Percentiles rank a stretch among this genome's conserved stretches.
Conservation (phyloP, 2,888 invertebrate genomes). For the Gonocerus acuteangulatus region DNA sequence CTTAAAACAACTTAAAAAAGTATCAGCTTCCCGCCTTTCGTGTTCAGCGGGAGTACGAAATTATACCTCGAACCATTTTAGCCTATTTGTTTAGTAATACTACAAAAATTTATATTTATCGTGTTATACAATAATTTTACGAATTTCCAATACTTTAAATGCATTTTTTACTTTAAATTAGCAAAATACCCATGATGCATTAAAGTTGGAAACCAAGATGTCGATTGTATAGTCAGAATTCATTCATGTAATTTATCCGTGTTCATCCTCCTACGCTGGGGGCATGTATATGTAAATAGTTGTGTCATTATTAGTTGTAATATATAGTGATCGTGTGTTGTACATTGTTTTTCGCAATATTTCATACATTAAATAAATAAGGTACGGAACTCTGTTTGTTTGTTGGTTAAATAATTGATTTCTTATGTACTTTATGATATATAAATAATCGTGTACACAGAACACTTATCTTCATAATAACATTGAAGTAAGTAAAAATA, state of each 20-base stretch:
- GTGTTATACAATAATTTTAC: no score
- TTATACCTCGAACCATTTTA: no score
- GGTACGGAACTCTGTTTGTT: constrained; percentile 7
- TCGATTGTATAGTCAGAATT: constrained; percentile 38
- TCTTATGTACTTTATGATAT: constrained; percentile 18
- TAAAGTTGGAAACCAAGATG: constrained; percentile 35
- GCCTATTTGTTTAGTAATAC: no score
- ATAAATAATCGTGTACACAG: constrained; percentile 16
- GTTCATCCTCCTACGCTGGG: constrained; percentile 37
- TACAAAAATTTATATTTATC: no score
- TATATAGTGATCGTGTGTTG: constrained; percentile 35
- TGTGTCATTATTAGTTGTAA: constrained; percentile 37
- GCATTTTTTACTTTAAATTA: no score
- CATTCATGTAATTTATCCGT: constrained; percentile 39
- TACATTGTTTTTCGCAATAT: constrained; percentile 27
- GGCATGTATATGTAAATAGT: constrained; percentile 39
- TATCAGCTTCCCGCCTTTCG: no score
- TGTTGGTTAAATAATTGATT: constrained; percentile 20
- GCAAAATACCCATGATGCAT: background rate
- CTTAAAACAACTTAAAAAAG: no score
- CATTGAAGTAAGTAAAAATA: constrained; percentile 14
- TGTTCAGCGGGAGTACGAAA: no score
- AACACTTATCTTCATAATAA: background rate
- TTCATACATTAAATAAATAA: constrained; percentile 12
- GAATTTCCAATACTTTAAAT: no score